Evolutionary conservation across 2,113 vertebrate species (phyloP).

Genomic region (Myiozetetes cayanensis): DNA sequence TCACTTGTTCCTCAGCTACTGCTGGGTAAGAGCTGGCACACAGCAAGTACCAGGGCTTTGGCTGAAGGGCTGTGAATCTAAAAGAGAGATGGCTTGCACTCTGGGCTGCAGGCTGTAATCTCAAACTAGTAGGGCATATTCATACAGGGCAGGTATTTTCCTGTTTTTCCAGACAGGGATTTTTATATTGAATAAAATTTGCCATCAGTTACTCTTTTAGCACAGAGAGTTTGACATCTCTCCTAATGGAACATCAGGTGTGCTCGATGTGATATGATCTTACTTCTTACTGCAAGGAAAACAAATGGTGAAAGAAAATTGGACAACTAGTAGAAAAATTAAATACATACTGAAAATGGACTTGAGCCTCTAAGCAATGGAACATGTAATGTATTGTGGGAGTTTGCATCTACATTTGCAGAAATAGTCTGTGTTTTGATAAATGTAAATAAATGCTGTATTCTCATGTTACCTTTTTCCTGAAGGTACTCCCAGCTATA

Average conservation of each 20-base stretch:
- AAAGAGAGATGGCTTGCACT: neutral
- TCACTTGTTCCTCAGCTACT: constrained; percentile 20
- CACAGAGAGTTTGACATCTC: neutral
- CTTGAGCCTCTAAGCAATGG: neutral
- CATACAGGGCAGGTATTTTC: neutral
- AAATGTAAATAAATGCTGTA: neutral
- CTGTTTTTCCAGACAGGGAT: neutral
- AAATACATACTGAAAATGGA: neutral
- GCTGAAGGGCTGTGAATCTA: neutral
- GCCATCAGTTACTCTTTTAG: neutral
- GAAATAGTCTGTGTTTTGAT: neutral
- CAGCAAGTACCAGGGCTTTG: neutral
- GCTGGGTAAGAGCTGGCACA: constrained; percentile 29
- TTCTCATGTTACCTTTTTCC: neutral
- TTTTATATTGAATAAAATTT: neutral
- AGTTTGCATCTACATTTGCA: neutral
- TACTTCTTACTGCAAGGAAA: neutral
- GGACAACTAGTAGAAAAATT: neutral
- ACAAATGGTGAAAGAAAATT: neutral
- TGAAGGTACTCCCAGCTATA: neutral
- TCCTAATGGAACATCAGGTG: neutral
- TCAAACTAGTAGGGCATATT: neutral
- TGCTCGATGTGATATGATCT: neutral
- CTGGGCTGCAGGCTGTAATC: neutral
- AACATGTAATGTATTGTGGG: neutral